Base-by-base conservation (phyloP, 1,140 invertebrate species). In the Bombus waltoni region DNA sequence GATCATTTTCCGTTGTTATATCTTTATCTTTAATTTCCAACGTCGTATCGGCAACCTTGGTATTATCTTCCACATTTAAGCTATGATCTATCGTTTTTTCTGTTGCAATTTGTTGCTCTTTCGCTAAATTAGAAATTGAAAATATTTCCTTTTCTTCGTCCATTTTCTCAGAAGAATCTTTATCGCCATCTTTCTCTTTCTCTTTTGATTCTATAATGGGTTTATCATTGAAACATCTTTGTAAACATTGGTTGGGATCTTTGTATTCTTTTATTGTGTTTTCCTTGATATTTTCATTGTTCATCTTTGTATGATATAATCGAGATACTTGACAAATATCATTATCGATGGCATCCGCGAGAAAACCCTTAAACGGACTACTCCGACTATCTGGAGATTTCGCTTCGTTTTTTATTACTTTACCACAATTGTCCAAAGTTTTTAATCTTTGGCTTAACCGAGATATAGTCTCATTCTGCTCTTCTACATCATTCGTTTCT, bases 351-450 rank as follows among this genome's bases (percentile, higher is more conserved):
- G 70, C 62, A 1, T 88, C 87, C 18, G 35, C 57, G 35, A 74
- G 35, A 70, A 91, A 91, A 22, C 90, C 89, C 47, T 91, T 91
- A n/a, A 90, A 90, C 1, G 89, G 87, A 35, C 87, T 88, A 2
- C 73, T 79, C 10, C 22, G 25, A 65, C 89, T 90, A n/a, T 88
- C 76, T 6, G 83, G 71, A 42, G 88, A 90, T 22, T 0, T 38
- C n/a, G 62, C 2, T 47, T 47, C 62, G n/a, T 8, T 44, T 68
- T 42, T 25, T 18, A 32, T 15, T 32, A 25, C 0, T 72, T 57
- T 59, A 71, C 6, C 5, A 10, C 2, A 53, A 40, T 35, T 4
- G 0, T 4, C 22, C 4, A 13, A 80, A 25, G 4, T 10, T 32
- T 10, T n/a, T n/a, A 40, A 10, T 62, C 35, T 15, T 72, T 44